Base-by-base conservation (phyloP, 1,140 invertebrate species). In the Drepana arcuata region DNA sequence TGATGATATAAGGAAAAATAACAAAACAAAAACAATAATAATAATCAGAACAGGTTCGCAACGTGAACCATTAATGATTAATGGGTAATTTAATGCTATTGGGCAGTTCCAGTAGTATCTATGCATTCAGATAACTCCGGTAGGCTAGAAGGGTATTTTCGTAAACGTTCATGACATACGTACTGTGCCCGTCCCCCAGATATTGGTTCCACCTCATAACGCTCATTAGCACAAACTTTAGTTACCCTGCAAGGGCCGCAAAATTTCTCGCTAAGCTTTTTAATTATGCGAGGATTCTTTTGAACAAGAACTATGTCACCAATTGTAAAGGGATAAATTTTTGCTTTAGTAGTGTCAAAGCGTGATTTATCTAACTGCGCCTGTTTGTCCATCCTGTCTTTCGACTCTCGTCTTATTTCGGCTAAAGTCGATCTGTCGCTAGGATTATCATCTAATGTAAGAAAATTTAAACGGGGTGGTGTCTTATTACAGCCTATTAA, bases 401-500 rank as follows among this genome's bases (percentile, higher is more conserved):
- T 25, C 1, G 3, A 21, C 12, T 36, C 2, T 26, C 35, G 35
- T 7, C 12, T 14, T 14, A 15, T 9, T 15, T 14, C 27, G 6
- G 41, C 32, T 24, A n/a, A n/a, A n/a, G n/a, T n/a, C 11, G 26
- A 1, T 24, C 31, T 16, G 27, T 43, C 15, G 15, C 15, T 14
- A 26, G 27, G 2, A n/a, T 31, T 14, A 34, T 46, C 31, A 7
- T 25, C 23, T 15, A 30, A 11, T 10, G 31, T 16, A 33, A 67
- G 46, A 18, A 45, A 48, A n/a, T 26, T 25, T 9, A 61, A 38
- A 13, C n/a, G n/a, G n/a, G n/a, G n/a, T n/a, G 66, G 69, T 37
- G 61, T 51, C 27, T 60, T 58, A 7, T 61, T 50, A 27, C 54
- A 55, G 10, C 68, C 62, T 14, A 67, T 53, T 14, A 69, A 39